A percentile compares a stretch with the other conserved stretches of the same genome.
Evolutionary conservation across 2,113 vertebrate species (phyloP).

Genomic region (Monopterus albus): DNA sequence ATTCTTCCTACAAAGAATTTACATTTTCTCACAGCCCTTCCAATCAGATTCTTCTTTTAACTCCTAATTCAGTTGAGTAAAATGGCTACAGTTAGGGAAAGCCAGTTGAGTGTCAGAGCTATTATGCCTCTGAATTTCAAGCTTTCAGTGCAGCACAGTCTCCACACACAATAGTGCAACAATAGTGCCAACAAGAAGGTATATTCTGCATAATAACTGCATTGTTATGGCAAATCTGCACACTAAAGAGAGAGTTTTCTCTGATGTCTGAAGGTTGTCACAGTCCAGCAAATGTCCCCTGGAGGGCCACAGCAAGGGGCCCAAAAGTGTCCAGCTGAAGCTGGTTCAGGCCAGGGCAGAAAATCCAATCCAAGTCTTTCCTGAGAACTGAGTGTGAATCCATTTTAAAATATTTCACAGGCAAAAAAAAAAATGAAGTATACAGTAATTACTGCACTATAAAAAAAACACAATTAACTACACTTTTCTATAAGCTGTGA

Average conservation of each 20-base stretch:
- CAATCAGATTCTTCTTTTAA: conserved; percentile 32
- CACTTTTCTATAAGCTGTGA: conserved; percentile 3
- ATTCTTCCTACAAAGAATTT: conserved; percentile 50
- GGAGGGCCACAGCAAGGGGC: conserved; percentile 51
- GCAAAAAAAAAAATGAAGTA: conserved; percentile 23
- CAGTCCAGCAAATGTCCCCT: conserved; percentile 58
- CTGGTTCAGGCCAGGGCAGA: conserved; percentile 26
- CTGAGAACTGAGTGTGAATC: conserved; percentile 14
- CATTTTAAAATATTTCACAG: conserved; percentile 10
- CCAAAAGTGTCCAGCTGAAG: conserved; percentile 52
- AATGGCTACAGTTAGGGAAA: conserved; percentile 46
- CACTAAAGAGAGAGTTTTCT: conserved; percentile 52
- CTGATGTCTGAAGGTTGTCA: conserved; percentile 61
- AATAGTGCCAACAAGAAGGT: conserved; percentile 63
- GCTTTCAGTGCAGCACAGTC: conserved; percentile 47
- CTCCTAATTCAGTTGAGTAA: conserved; percentile 48
- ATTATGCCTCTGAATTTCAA: conserved; percentile 60
- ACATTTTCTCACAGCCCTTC: conserved; percentile 59
- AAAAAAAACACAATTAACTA: conserved; percentile 10
- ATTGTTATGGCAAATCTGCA: conserved; percentile 57
- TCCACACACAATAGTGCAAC: conserved; percentile 46
- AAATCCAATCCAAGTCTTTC: conserved; percentile 39
- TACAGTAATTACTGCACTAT: conserved; percentile 5
- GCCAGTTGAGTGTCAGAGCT: conserved; percentile 56
- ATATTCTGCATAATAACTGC: conserved; percentile 68